Evolutionary conservation across 2,888 invertebrate species (phyloP).

Genomic region (Eristalis intricaria): DNA sequence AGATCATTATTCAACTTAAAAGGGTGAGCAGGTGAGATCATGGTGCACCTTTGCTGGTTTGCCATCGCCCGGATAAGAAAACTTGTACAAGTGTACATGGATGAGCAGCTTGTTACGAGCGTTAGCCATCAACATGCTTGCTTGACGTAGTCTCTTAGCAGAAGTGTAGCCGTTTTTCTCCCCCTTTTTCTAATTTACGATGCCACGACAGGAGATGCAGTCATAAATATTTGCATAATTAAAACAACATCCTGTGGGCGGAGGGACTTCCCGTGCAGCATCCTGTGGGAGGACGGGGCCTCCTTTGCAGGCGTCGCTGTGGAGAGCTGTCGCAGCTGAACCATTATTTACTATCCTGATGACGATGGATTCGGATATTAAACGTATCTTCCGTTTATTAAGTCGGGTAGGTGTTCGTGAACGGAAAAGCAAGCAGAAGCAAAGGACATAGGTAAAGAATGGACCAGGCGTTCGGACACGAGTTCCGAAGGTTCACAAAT

Average conservation of each 20-base stretch:
- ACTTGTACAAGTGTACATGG: not conserved
- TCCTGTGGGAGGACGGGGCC: not conserved
- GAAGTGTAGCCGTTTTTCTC: not conserved
- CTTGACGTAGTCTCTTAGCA: not conserved
- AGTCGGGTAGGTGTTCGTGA: too few relatives aligned
- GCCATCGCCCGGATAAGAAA: not conserved
- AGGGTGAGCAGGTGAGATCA: not conserved
- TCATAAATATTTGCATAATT: not conserved
- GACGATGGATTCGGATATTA: not conserved
- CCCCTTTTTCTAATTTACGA: not conserved
- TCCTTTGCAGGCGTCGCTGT: too few relatives aligned
- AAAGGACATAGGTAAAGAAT: too few relatives aligned
- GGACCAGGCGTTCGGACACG: too few relatives aligned
- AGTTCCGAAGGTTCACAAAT: too few relatives aligned
- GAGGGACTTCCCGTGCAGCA: not conserved
- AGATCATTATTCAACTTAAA: conserved; percentile 10
- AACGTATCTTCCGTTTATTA: not conserved
- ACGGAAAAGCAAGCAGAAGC: too few relatives aligned
- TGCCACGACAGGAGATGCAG: not conserved
- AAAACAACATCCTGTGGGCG: not conserved
- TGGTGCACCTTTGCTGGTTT: not conserved
- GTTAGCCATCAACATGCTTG: not conserved
- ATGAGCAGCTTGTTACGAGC: not conserved
- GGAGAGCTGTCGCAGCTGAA: not conserved
- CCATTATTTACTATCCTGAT: not conserved